Conservation (phyloP, 2,113 vertebrate species). For the Syngnathus typhle region DNA sequence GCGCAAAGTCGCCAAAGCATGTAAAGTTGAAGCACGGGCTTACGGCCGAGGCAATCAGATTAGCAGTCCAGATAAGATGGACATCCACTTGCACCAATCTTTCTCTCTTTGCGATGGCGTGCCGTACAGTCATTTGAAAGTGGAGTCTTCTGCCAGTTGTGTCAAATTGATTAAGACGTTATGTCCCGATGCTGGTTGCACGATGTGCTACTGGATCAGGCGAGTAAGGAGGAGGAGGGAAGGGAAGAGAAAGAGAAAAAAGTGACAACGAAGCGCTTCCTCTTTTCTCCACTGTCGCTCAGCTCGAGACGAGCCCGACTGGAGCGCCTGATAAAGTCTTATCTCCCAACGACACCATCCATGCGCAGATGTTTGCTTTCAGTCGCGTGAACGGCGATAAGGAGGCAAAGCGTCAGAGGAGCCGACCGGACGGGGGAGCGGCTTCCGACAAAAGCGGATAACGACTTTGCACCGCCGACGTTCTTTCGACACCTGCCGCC, state of each 20-base stretch:
- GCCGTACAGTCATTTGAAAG: background rate
- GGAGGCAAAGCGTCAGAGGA: conserved; percentile 30
- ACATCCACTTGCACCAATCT: conserved; percentile 5
- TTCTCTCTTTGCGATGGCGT: background rate
- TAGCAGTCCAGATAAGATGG: conserved; percentile 28
- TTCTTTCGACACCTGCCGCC: background rate
- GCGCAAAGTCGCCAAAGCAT: conserved; percentile 55
- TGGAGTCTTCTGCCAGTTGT: background rate
- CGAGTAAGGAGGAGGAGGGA: background rate
- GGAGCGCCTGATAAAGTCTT: conserved; percentile 43
- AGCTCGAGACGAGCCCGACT: conserved; percentile 34
- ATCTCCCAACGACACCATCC: conserved; percentile 30
- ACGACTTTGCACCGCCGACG: conserved; percentile 27
- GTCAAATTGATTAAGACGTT: background rate
- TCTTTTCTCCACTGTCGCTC: background rate
- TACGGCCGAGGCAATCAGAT: conserved; percentile 58
- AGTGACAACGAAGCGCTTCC: background rate
- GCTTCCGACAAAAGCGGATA: conserved; percentile 5
- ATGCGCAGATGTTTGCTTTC: conserved; percentile 15
- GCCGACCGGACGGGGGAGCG: conserved; percentile 38
- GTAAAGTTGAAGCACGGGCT: conserved; percentile 59
- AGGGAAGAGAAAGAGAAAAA: background rate
- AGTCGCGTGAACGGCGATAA: conserved; percentile 4
- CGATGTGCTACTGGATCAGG: background rate
- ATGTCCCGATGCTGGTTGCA: background rate